Conservation (phyloP, 2,888 invertebrate species). For the Rotaria magnacalcarata region DNA sequence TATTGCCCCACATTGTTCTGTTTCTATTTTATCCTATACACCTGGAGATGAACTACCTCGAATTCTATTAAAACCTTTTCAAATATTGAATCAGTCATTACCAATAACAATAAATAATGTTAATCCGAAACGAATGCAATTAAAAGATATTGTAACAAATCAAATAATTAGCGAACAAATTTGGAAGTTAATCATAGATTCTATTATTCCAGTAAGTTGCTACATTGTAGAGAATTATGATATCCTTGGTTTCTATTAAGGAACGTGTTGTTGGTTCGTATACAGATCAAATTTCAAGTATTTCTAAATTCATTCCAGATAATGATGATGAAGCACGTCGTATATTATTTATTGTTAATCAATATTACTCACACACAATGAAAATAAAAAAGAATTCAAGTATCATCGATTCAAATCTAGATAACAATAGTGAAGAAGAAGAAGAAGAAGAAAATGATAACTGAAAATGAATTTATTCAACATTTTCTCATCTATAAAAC, state of each 20-base stretch:
- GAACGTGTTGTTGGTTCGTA: slow-evolving; percentile 25
- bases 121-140: slow-evolving; percentile 6
- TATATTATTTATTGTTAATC: not conserved
- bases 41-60: not conserved
- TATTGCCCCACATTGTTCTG: slow-evolving; percentile 6
- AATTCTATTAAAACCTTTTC: slow-evolving; percentile 31
- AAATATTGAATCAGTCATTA: not conserved
- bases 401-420: not conserved
- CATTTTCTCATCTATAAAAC: too few relatives aligned
- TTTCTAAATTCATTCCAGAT: not conserved
- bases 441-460: not conserved
- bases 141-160: not conserved
- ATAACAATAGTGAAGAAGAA: not conserved
- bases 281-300: not conserved
- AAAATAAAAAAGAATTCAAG: not conserved
- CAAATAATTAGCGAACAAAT: not conserved
- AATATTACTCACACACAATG: not conserved
- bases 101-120: slow-evolving; percentile 27
- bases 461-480: too few relatives aligned
- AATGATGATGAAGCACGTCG: not conserved
- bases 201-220: slow-evolving; percentile 6
- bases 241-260: not conserved
- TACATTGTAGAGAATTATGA: too few relatives aligned
- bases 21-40: slow-evolving; percentile 4
- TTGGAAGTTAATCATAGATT: not conserved